Percentiles rank a stretch among this genome's conserved stretches.
phyloP scores from a whole-genome alignment of 2,888 invertebrate species.

The Chalcosyrphus nemorum region DNA sequence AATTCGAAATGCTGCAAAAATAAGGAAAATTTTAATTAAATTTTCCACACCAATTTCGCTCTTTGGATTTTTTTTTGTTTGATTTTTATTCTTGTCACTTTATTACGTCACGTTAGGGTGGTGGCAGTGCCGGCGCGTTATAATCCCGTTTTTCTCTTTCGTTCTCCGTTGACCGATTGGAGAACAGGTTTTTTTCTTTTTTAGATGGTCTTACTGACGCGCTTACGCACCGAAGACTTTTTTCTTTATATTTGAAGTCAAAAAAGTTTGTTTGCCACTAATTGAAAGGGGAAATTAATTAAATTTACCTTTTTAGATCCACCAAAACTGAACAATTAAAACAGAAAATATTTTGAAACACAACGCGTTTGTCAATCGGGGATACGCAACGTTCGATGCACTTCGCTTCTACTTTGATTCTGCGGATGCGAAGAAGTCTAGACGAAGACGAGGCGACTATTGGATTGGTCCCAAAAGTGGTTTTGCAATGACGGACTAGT shows the following conservation, averaged over 20 bases:
- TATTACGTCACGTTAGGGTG: conserved; percentile 61
- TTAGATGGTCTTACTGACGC: conserved; percentile 22
- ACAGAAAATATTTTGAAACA: conserved; percentile 45
- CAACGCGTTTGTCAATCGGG: conserved; percentile 53
- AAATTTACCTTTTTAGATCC: conserved; percentile 41
- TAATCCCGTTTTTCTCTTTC: conserved; percentile 17
- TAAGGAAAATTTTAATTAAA: neutral
- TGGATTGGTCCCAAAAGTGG: neutral
- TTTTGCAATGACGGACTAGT: conserved; percentile 2
- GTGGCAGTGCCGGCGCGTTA: conserved; percentile 60
- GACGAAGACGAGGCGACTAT: neutral
- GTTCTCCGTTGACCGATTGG: conserved; percentile 17
- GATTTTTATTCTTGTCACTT: conserved; percentile 18
- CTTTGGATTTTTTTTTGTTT: neutral
- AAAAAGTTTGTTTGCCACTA: conserved; percentile 9
- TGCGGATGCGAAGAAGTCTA: conserved; percentile 50
- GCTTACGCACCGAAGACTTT: conserved; percentile 7
- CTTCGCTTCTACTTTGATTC: conserved; percentile 52
- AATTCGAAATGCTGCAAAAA: neutral
- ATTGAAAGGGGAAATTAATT: neutral
- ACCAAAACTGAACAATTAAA: conserved; percentile 48
- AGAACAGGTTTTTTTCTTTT: conserved; percentile 48
- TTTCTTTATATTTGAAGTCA: neutral
- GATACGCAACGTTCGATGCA: conserved; percentile 50
- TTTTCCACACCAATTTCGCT: conserved; percentile 7